Evolutionary conservation across 2,113 vertebrate genomes (phyloP), one percentile per base, ranked within the genome.

Genomic region (Lepidothrix coronata): DNA sequence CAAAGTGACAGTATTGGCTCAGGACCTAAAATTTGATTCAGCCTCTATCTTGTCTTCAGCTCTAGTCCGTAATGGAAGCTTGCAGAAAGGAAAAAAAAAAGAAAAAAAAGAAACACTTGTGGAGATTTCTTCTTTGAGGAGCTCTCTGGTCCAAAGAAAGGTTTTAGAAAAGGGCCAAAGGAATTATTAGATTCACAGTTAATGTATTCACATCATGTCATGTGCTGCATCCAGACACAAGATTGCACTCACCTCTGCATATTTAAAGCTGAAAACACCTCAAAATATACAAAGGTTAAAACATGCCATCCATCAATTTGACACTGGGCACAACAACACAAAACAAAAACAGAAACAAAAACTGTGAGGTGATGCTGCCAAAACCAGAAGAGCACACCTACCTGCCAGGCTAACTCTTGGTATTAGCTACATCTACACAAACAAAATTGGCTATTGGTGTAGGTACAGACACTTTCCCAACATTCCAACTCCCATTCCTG

Each of bases 51-150:
- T 59, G 12, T 54, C 46, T 88, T 39, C 27, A 48, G 9, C 11
- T 76, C 54, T 73, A 59, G 49, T 83, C 20, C 15, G 15, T 63
- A 86, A 51, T 35, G 1, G 11, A 62, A 63, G 8, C 5, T 55
- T 35, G 16, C 20, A 55, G 19, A 62, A 70, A 62, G 15, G 19
- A 65, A 33, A 5, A 18, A 51, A 51, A 66, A 63, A 17, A 21
- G 65, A 52, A 6, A 19, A 48, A n/a, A 37, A 55, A 11, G 7
- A 22, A 15, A 24, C 1, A 18, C 11, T 73, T 61, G 3, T 0
- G 35, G 22, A 24, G 1, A 43, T 62, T 70, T 65, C 13, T 54
- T 3, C 14, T 25, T 63, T 82, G 57, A 81, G 28, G 7, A 70
- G 1, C 8, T 85, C 77, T 8, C 22, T 62, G 6, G 51, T 41